Base-by-base conservation (phyloP, 1,140 invertebrate species). In the Nomia melanderi region DNA sequence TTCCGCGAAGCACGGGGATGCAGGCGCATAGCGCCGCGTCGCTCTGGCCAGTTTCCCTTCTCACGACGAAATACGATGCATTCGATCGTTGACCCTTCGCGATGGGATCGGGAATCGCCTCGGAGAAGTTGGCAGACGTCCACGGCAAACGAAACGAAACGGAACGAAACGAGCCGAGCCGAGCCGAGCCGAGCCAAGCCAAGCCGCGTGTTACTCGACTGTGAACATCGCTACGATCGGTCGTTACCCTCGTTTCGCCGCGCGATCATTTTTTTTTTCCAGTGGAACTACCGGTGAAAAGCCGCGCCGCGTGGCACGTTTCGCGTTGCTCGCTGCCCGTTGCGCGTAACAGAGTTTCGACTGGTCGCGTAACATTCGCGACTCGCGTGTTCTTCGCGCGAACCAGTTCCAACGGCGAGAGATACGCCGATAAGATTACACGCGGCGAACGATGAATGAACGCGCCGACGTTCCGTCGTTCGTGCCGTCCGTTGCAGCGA, bases 31-130 rank as follows among this genome's bases (percentile, higher is more conserved):
- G n/a, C n/a, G n/a, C n/a, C n/a, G n/a, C n/a, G n/a, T n/a, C n/a
- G 4, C 36, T 50, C 47, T 7, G 47, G 20, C 20, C 47, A 8
- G 47, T 50, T 50, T 77, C 53, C 53, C n/a, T 44, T 23, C 12
- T 78, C 41, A 62, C 64, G 66, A 81, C 76, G 81, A 83, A 78
- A 83, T 44, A 73, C 78, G 69, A 81, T 36, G 64, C 41, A 44
- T 62, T 75, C 69, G 83, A 78, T 56, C 83, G 66, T 85, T 84
- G 82, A 85, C 79, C 83, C 82, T 78, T 59, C 47, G 50, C 66
- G 65, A 78, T 70, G 82, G 78, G 74, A 85, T 81, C 70, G 82
- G 78, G 83, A 62, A 85, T 84, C 83, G 82, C 33, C n/a, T 67
- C 72, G 25, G 79, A 69, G 75, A 78, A 78, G 62, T 69, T 84